phyloP scores from a whole-genome alignment of 2,888 invertebrate species.

The Chymomyza caudatula region DNA sequence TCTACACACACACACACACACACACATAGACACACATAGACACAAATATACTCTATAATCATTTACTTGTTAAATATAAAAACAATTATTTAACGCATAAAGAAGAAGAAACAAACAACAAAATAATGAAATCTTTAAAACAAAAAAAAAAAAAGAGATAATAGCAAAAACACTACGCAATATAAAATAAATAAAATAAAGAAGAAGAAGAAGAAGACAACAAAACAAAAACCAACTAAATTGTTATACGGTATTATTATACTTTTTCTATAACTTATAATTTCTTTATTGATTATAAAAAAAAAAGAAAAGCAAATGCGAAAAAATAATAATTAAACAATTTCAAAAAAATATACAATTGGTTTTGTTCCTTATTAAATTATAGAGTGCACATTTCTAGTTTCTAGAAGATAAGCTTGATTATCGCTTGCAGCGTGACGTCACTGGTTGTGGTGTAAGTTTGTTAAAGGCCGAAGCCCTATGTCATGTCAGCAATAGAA shows the following conservation, averaged over 20 bases:
- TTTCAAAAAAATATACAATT: conserved; percentile 42
- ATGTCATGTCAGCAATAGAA: no score
- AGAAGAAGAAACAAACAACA: conserved; percentile 15
- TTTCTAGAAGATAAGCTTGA: no score
- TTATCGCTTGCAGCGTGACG: no score
- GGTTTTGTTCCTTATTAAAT: not conserved
- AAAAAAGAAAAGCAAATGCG: conserved; percentile 14
- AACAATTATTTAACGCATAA: conserved; percentile 34
- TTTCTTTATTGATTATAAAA: conserved; percentile 74
- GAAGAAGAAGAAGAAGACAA: conserved; percentile 22
- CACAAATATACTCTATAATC: conserved; percentile 32
- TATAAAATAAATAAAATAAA: conserved; percentile 22
- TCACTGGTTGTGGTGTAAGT: no score
- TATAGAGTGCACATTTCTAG: no score
- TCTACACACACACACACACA: conserved; percentile 17
- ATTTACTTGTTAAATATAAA: conserved; percentile 33
- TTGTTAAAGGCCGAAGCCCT: no score
- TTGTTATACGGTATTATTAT: conserved; percentile 78
- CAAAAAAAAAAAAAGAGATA: conserved; percentile 19
- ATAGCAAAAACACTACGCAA: conserved; percentile 35
- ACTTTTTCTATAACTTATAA: conserved; percentile 77
- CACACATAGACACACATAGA: conserved; percentile 18
- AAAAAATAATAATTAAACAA: conserved; percentile 67
- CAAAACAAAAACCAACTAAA: conserved; percentile 63
- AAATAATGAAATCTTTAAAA: conserved; percentile 30